Evolutionary conservation across 2,888 invertebrate genomes (phyloP).

Genomic region (Synergus umbraculus): DNA sequence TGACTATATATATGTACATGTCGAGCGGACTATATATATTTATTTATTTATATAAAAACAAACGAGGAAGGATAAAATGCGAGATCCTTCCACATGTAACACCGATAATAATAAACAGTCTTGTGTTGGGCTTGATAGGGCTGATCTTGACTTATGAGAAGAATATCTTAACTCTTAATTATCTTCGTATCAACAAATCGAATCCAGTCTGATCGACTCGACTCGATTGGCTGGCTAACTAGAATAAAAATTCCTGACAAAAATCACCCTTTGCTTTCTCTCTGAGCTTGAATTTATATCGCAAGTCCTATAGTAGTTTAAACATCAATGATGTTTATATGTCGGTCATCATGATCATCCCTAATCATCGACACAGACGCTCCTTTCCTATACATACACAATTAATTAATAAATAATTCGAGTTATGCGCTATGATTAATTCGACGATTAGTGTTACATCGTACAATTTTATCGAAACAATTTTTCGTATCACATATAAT

Average conservation of each 20-base stretch:
- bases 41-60: constrained; percentile 49
- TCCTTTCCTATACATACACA: constrained; percentile 60
- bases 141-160: constrained; percentile 47
- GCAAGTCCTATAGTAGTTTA: constrained; percentile 49
- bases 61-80: constrained; percentile 55
- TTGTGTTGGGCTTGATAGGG: constrained; percentile 68
- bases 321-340: constrained; percentile 44
- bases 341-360: constrained; percentile 54
- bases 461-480: constrained; percentile 58
- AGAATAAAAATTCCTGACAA: constrained; percentile 21
- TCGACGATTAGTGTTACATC: constrained; percentile 61
- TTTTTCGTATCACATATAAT: constrained; percentile 54
- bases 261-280: constrained; percentile 25
- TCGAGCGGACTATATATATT: constrained; percentile 49
- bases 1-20: constrained; percentile 52
- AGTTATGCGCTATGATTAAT: constrained; percentile 59
- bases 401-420: constrained; percentile 66
- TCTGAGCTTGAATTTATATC: constrained; percentile 42
- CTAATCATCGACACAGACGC: constrained; percentile 58
- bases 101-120: constrained; percentile 73
- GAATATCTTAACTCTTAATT: constrained; percentile 40
- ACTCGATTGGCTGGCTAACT: background rate
- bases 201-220: background rate
- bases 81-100: constrained; percentile 63
- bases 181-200: constrained; percentile 27